phyloP scores from a whole-genome alignment of 2,113 vertebrate genomes.

The Podarcis muralis region DNA sequence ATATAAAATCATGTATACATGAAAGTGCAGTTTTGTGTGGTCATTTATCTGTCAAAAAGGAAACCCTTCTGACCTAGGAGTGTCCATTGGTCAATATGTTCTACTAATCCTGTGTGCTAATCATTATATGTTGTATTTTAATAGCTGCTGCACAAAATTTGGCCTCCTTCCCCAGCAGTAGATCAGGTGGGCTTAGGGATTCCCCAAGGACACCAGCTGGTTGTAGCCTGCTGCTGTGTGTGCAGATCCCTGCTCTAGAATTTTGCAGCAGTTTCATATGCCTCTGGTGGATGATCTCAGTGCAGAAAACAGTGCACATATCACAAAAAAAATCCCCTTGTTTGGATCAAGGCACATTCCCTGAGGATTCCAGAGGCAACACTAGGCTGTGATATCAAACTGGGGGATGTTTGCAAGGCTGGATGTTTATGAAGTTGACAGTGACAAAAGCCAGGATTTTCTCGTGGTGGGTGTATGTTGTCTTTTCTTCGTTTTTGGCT shows the following conservation, averaged over 20 bases:
- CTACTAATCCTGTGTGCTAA: no score
- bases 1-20: no score
- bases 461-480: not conserved
- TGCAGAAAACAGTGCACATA: not conserved
- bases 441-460: not conserved
- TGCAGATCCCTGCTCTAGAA: not conserved
- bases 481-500: not conserved
- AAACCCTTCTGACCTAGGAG: no score
- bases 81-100: no score
- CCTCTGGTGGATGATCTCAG: not conserved
- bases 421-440: not conserved
- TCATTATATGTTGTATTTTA: no score
- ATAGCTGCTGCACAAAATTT: no score
- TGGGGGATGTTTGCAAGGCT: fast-evolving
- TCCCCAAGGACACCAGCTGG: not conserved
- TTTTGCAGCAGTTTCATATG: not conserved
- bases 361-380: not conserved
- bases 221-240: not conserved
- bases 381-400: not conserved
- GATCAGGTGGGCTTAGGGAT: not conserved
- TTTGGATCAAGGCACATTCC: not conserved
- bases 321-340: not conserved
- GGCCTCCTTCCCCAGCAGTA: not conserved
- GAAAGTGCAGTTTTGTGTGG: no score
- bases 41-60: no score